Base-by-base conservation (phyloP, 1,140 invertebrate species). In the Dolichoris vasculosae region DNA sequence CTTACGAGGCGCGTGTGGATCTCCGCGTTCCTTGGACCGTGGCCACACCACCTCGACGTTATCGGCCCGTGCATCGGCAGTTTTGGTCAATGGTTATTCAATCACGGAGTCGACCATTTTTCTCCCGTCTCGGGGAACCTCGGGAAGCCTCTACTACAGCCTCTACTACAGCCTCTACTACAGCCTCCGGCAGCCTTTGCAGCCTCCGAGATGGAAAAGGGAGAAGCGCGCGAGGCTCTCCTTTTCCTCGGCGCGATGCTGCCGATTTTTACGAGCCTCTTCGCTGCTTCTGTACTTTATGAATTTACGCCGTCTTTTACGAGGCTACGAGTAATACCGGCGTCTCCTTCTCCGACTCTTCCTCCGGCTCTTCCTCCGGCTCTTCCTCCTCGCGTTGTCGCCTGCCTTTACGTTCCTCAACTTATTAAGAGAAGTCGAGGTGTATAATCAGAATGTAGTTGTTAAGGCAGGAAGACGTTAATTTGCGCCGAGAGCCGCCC, bases 401-500 rank as follows among this genome's bases (percentile, higher is more conserved):
- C 67, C 67, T 71, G 67, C 15, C n/a, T 71, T 71, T 40, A 71
- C 9, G 67, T 40, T 4, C 35, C 35, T 13, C 3, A 17, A 40
- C 67, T 38, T 71, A 71, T 71, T 71, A 71, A 71, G 67, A 23
- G 35, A 71, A 26, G n/a, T 17, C 67, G 17, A 13, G 35, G 1
- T 4, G 23, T 71, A 23, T 40, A 40, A 71, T 71, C 35, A 40
- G n/a, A 20, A 40, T 71, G 32, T 23, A 32, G 35, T 71, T 40
- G 67, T 23, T 23, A 40, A 20, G 35, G 35, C 67, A 71, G 67
- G 67, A 71, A 71, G 67, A 71, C 67, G 67, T 71, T 71, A 71
- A 71, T 71, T 71, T 71, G 15, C 35, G 17, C 35, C 67, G 23
- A 40, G 67, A 26, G 11, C 67, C 35, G 67, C 35, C 67, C 67